Percentiles rank a stretch among this genome's conserved stretches.
phyloP scores from a whole-genome alignment of 2,888 invertebrate species.

The Ypsolopha sequella region DNA sequence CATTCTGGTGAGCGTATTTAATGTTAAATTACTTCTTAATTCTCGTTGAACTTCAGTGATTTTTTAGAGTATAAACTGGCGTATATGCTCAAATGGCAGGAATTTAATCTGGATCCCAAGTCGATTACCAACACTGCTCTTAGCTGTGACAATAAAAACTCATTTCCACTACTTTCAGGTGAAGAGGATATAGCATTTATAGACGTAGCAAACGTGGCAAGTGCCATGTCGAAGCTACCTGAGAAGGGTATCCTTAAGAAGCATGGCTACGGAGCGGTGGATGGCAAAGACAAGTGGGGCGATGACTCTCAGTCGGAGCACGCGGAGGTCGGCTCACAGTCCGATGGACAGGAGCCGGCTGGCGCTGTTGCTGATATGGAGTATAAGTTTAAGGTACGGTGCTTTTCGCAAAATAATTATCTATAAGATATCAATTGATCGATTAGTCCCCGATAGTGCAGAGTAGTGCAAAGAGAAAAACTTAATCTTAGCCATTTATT shows the following conservation, averaged over 20 bases:
- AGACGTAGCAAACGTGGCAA: slow-evolving; percentile 77
- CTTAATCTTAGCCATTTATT: too few species aligned
- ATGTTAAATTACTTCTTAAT: too few species aligned
- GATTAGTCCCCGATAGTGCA: too few species aligned
- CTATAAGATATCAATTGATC: too few species aligned
- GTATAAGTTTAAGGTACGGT: slow-evolving; percentile 81
- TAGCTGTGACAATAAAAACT: background rate
- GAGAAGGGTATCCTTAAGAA: slow-evolving; percentile 95
- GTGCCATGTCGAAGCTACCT: slow-evolving; percentile 79
- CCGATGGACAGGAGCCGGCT: slow-evolving; percentile 76
- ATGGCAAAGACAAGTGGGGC: slow-evolving; percentile 81
- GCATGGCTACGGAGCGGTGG: slow-evolving; percentile 82
- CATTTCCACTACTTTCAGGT: slow-evolving; percentile 46
- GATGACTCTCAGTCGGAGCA: slow-evolving; percentile 80
- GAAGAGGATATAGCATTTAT: slow-evolving; percentile 89
- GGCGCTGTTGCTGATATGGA: slow-evolving; percentile 83
- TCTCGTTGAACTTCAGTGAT: too few species aligned
- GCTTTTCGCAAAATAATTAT: too few species aligned
- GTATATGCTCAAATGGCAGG: too few species aligned
- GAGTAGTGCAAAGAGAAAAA: too few species aligned
- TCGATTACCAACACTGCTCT: too few species aligned
- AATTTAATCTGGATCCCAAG: too few species aligned
- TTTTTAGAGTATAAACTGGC: too few species aligned
- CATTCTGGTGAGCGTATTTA: slow-evolving; percentile 74
- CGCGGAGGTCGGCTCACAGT: slow-evolving; percentile 75